phyloP scores from a whole-genome alignment of 2,113 vertebrate species.

The Phoxinus phoxinus region DNA sequence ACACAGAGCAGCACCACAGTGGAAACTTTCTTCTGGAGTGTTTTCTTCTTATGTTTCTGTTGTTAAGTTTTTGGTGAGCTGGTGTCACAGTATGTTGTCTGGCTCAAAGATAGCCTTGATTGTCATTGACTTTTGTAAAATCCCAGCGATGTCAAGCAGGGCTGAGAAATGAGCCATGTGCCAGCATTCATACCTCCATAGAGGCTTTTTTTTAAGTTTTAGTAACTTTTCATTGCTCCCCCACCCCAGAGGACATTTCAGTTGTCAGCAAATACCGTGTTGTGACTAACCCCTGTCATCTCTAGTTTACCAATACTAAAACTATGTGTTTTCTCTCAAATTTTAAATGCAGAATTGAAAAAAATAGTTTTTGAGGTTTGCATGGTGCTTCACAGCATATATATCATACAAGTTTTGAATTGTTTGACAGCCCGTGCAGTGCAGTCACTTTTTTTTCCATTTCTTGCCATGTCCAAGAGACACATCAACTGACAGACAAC shows the following conservation, averaged over 20 bases:
- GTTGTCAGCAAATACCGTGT: neutral
- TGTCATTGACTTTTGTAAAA: constrained; percentile 49
- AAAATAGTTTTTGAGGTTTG: neutral
- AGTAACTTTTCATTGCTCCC: neutral
- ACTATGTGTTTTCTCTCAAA: neutral
- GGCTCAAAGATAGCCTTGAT: constrained; percentile 49
- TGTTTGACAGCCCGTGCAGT: neutral
- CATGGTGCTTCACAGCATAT: neutral
- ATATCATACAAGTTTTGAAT: neutral
- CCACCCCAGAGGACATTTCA: neutral
- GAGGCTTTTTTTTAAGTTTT: neutral
- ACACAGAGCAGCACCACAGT: neutral
- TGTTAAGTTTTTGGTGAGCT: constrained; percentile 3
- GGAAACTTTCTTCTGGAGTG: neutral
- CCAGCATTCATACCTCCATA: neutral
- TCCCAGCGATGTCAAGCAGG: constrained; percentile 45
- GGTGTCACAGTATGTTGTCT: constrained; percentile 2
- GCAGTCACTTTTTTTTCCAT: neutral
- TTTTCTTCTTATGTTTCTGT: neutral
- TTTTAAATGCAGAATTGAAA: neutral
- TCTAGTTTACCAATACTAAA: neutral
- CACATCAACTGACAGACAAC: constrained; percentile 1
- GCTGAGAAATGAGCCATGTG: constrained; percentile 49
- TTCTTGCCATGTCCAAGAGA: neutral
- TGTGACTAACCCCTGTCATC: neutral